Conservation (phyloP, 2,113 vertebrate genomes). For the Gasterosteus nipponicus region DNA sequence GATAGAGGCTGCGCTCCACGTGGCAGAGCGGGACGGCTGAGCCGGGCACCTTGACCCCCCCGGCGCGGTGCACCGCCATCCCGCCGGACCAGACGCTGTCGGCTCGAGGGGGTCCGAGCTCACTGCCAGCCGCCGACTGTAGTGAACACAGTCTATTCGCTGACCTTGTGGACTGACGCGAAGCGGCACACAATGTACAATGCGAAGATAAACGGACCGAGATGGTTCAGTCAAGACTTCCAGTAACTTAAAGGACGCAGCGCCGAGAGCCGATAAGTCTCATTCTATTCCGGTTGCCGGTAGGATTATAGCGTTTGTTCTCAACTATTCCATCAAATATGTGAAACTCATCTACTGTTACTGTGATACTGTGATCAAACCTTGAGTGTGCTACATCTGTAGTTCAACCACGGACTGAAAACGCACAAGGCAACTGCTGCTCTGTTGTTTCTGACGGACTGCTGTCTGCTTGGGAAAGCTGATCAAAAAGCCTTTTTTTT, state of each 20-base stretch:
- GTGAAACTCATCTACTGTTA: conserved; percentile 59
- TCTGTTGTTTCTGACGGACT: conserved; percentile 43
- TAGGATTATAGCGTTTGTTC: conserved; percentile 33
- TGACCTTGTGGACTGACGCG: conserved; percentile 17
- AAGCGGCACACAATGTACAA: conserved; percentile 8
- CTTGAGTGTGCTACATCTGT: conserved; percentile 47
- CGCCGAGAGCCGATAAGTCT: conserved; percentile 44
- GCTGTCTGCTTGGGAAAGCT: conserved; percentile 38
- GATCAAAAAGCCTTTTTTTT: conserved; percentile 35
- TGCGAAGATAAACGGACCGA: conserved; percentile 33
- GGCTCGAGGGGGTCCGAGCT: conserved; percentile 49
- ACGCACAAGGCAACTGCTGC: conserved; percentile 31
- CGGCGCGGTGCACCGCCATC: neutral
- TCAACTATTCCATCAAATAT: conserved; percentile 41
- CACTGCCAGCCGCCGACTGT: conserved; percentile 67
- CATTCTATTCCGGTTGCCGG: conserved; percentile 46
- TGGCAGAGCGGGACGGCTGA: conserved; percentile 24
- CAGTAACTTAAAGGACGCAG: conserved; percentile 16
- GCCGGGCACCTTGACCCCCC: neutral
- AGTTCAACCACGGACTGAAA: conserved; percentile 41
- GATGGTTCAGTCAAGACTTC: conserved; percentile 16
- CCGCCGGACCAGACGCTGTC: conserved; percentile 13
- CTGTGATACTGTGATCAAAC: conserved; percentile 71
- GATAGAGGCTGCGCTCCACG: conserved; percentile 58
- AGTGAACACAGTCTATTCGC: conserved; percentile 6